Percentiles rank a stretch among this genome's conserved stretches.
These are phyloP conservation scores for Salmo trutta DNA, from an alignment of 2,797 vertebrate species.

Conservation along the genomic window DNA sequence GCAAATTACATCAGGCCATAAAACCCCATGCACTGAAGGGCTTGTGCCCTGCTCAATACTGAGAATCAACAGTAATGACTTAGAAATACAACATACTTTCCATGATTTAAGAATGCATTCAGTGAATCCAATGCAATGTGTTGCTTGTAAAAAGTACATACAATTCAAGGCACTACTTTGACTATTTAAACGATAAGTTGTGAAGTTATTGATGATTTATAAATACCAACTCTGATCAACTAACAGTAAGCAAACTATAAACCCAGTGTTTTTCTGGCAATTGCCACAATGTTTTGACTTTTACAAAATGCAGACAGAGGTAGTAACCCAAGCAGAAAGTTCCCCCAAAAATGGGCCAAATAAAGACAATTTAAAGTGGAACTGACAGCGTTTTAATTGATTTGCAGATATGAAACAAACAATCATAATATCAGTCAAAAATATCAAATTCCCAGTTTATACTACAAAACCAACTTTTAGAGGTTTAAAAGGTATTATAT, in stretches of 20 bases:
- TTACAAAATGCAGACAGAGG: background rate
- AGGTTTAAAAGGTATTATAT: too few species aligned
- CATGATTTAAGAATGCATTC: background rate
- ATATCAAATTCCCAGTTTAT: too few species aligned
- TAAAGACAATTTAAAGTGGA: too few species aligned
- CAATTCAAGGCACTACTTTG: background rate
- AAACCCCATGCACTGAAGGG: background rate
- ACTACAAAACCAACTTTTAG: too few species aligned
- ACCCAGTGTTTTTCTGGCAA: background rate
- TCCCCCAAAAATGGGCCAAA: too few species aligned
- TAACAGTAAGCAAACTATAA: background rate
- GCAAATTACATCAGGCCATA: background rate
- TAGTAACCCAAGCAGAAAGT: background rate
- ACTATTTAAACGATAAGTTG: background rate
- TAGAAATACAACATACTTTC: background rate
- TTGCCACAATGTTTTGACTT: background rate
- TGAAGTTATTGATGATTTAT: background rate
- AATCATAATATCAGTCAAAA: too few species aligned
- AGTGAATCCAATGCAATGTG: background rate
- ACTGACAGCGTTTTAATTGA: too few species aligned
- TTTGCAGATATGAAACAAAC: too few species aligned
- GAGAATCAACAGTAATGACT: background rate
- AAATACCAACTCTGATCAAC: background rate
- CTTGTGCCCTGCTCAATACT: background rate
- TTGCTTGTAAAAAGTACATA: background rate